phyloP scores from a whole-genome alignment of 1,140 invertebrate species.

The Bicyclus anynana region DNA sequence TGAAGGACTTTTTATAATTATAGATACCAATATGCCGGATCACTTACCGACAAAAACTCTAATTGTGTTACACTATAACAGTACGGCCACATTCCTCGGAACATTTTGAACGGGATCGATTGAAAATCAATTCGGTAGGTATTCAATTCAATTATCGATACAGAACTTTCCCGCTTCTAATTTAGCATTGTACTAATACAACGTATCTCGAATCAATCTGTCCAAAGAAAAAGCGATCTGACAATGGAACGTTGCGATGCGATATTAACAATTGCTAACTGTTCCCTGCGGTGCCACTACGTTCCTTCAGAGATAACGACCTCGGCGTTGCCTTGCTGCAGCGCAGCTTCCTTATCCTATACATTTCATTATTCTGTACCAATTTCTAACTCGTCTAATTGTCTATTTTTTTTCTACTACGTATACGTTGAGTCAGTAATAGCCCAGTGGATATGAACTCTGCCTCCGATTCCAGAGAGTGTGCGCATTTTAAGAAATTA shows the following conservation, averaged over 20 bases:
- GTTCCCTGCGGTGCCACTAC: constrained; percentile 43
- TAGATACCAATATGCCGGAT: neutral
- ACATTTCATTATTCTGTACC: constrained; percentile 12
- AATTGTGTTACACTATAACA: constrained; percentile 48
- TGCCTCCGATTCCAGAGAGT: too few relatives aligned
- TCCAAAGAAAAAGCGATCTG: constrained; percentile 60
- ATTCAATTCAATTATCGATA: constrained; percentile 62
- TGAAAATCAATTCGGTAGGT: constrained; percentile 57
- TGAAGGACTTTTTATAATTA: too few relatives aligned
- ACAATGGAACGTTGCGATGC: constrained; percentile 60
- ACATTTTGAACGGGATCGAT: constrained; percentile 52
- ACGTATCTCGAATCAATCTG: constrained; percentile 60
- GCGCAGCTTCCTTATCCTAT: constrained; percentile 18
- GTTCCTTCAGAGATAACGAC: constrained; percentile 18
- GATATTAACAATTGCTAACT: constrained; percentile 66
- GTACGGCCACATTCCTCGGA: constrained; percentile 44
- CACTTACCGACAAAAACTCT: constrained; percentile 29
- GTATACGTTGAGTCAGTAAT: too few relatives aligned
- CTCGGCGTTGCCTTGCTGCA: constrained; percentile 11
- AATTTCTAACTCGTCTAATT: neutral
- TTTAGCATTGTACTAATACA: constrained; percentile 61
- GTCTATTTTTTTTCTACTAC: too few relatives aligned
- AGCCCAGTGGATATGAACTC: too few relatives aligned
- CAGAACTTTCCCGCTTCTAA: constrained; percentile 61
- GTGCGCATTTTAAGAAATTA: too few relatives aligned